Conservation (phyloP, 1,140 invertebrate species). For the Pomacea maculata region DNA sequence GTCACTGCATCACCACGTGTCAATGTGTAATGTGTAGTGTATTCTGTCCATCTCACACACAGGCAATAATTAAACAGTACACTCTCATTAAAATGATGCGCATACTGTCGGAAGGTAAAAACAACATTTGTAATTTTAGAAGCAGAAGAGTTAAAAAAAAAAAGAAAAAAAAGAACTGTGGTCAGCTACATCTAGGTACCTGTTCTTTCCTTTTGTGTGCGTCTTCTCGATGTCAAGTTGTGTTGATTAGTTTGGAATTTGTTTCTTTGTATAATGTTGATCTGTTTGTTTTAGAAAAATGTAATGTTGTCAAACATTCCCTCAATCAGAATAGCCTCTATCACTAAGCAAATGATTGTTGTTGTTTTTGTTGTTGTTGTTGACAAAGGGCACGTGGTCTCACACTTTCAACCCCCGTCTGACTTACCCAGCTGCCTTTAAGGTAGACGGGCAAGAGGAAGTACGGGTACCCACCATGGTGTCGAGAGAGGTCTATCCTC, state of each 20-base stretch:
- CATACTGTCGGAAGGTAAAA: no score
- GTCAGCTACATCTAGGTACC: no score
- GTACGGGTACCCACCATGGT: conserved; percentile 19
- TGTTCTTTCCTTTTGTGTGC: neutral
- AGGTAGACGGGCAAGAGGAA: neutral
- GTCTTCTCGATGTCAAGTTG: neutral
- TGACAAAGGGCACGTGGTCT: conserved; percentile 13
- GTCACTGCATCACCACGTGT: no score
- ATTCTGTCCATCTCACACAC: no score
- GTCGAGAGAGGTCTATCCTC: neutral
- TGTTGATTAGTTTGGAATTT: neutral
- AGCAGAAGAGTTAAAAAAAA: no score
- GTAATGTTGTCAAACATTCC: neutral
- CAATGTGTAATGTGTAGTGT: no score
- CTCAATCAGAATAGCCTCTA: neutral
- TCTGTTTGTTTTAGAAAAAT: neutral
- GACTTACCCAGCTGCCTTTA: conserved; percentile 2
- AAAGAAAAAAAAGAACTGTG: no score
- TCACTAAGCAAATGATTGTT: neutral
- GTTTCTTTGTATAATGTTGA: neutral
- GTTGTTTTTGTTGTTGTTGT: neutral
- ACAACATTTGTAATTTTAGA: no score
- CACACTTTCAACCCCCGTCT: conserved; percentile 9
- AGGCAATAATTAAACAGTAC: no score
- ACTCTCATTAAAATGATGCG: no score